phyloP scores from a whole-genome alignment of 2,888 invertebrate species.

The Orchesellides sinensis region DNA sequence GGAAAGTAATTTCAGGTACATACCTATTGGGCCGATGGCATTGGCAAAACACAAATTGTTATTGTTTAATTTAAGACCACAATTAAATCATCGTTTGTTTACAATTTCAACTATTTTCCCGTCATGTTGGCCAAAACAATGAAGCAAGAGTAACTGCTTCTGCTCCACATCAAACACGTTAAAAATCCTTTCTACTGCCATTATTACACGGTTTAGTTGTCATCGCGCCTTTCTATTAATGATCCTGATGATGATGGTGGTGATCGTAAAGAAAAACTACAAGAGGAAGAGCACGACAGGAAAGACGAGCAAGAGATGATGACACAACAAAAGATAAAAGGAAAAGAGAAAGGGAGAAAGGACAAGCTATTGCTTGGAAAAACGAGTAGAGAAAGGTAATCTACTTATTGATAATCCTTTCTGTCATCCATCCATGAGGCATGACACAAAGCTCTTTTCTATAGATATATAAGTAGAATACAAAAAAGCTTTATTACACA shows the following conservation, averaged over 20 bases:
- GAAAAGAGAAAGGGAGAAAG: neutral
- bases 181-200: neutral
- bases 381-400: constrained; percentile 59
- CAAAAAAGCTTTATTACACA: neutral
- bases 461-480: constrained; percentile 3
- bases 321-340: constrained; percentile 37
- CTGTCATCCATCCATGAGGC: constrained; percentile 66
- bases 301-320: constrained; percentile 1
- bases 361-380: constrained; percentile 33
- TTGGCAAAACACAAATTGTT: too few relatives aligned
- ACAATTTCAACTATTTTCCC: too few relatives aligned
- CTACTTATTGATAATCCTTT: constrained; percentile 70
- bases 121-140: too few relatives aligned
- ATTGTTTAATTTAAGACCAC: too few relatives aligned
- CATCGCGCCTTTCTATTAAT: constrained; percentile 17
- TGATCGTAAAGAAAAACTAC: neutral
- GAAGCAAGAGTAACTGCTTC: too few relatives aligned
- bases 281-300: neutral
- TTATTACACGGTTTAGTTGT: constrained; percentile 18
- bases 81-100: too few relatives aligned
- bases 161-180: neutral
- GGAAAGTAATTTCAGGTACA: too few relatives aligned
- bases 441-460: constrained; percentile 47
- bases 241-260: constrained; percentile 7
- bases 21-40: too few relatives aligned